Evolutionary conservation across 2,888 invertebrate species (phyloP).

Genomic region (Chaitophorus viminalis): DNA sequence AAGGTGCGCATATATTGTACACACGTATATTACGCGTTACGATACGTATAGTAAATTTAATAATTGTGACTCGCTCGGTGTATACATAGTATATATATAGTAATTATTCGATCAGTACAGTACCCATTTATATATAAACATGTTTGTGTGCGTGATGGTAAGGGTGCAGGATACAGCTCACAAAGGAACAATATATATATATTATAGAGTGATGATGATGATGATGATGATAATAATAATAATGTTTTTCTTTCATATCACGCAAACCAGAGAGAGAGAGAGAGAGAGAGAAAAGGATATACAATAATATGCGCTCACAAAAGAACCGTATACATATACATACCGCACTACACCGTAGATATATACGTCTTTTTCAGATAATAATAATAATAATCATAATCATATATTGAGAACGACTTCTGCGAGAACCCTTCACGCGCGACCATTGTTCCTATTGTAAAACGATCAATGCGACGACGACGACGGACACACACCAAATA

Average conservation of each 20-base stretch:
- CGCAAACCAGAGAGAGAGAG: not conserved
- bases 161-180: not conserved
- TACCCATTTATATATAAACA: not conserved
- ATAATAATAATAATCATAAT: conserved; percentile 50
- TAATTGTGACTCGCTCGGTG: conserved; percentile 50
- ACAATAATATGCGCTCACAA: too few species aligned
- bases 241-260: conserved; percentile 36
- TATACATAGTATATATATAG: too few species aligned
- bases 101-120: conserved; percentile 59
- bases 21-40: too few species aligned
- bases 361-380: conserved; percentile 42
- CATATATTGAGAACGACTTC: conserved; percentile 58
- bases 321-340: conserved; percentile 9
- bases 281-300: not conserved
- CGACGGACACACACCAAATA: conserved; percentile 29
- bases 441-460: conserved; percentile 57
- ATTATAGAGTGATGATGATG: not conserved
- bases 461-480: conserved; percentile 43
- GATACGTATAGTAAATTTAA: conserved; percentile 51
- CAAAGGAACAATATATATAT: conserved; percentile 24
- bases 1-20: conserved; percentile 16
- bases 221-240: conserved; percentile 3
- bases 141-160: not conserved
- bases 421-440: conserved; percentile 54
- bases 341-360: too few species aligned